Percentiles rank a stretch among this genome's conserved stretches.
These are phyloP conservation scores for Ypsolopha sequella DNA, from an alignment of 2,888 invertebrate genomes.

Conservation along the genomic window DNA sequence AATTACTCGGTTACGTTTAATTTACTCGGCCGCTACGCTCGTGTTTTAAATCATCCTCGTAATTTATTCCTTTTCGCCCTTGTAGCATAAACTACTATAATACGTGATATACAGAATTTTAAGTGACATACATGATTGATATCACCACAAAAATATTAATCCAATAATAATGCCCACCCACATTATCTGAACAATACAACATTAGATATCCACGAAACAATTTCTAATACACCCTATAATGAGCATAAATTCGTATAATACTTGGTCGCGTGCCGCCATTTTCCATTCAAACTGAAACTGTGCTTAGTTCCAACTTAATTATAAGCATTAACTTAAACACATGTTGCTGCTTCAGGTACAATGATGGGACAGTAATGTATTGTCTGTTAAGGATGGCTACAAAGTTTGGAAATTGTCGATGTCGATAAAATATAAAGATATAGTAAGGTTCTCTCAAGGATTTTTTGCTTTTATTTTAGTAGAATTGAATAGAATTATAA, in stretches of 20 bases:
- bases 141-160: no score
- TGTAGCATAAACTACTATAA: no score
- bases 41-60: no score
- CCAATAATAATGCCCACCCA: neutral
- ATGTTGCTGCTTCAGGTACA: constrained; percentile 22
- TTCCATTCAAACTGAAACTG: neutral
- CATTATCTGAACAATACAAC: neutral
- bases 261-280: constrained; percentile 3
- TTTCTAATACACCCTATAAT: neutral
- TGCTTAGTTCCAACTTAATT: constrained; percentile 36
- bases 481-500: no score
- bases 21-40: no score
- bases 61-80: no score
- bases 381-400: neutral
- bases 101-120: no score
- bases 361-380: constrained; percentile 5
- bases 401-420: neutral
- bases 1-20: no score
- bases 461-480: no score
- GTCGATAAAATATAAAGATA: neutral
- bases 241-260: neutral
- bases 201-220: neutral
- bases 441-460: no score
- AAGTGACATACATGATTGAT: no score
- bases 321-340: constrained; percentile 48